Conservation (phyloP, 2,797 vertebrate genomes). For the Silurus aristotelis region DNA sequence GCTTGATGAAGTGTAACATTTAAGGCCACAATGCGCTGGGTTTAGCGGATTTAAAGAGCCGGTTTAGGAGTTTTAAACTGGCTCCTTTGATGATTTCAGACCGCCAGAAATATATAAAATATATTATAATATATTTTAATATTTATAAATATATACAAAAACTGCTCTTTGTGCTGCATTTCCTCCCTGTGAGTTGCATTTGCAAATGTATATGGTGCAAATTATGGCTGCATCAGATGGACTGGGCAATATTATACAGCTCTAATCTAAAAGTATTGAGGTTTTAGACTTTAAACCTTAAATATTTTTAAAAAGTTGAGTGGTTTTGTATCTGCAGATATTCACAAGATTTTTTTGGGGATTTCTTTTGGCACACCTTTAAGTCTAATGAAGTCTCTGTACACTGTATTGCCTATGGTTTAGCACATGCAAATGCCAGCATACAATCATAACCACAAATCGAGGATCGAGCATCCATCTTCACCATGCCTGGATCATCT, state of each 20-base stretch:
- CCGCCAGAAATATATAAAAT: background rate
- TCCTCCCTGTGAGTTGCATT: conserved; percentile 40
- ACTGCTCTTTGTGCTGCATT: conserved; percentile 39
- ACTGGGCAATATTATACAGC: background rate
- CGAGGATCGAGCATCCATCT: too few relatives aligned
- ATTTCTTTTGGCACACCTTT: background rate
- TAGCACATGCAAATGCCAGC: background rate
- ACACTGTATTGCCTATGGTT: background rate
- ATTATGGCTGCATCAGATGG: conserved; percentile 36
- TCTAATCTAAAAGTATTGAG: background rate
- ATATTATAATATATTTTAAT: too few relatives aligned
- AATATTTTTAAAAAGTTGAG: background rate
- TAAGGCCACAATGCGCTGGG: conserved; percentile 57
- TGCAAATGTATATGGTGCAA: background rate
- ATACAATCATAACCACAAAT: background rate
- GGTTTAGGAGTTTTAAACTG: conserved; percentile 39
- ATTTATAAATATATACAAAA: background rate
- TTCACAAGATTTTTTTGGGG: background rate
- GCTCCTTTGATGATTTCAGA: background rate
- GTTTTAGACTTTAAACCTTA: background rate
- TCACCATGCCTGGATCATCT: background rate
- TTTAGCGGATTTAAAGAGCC: conserved; percentile 57
- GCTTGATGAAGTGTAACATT: conserved; percentile 43
- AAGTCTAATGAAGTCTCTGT: background rate
- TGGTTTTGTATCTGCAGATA: background rate